Conservation (phyloP, 2,888 invertebrate genomes). For the Andrena chrysosceles region DNA sequence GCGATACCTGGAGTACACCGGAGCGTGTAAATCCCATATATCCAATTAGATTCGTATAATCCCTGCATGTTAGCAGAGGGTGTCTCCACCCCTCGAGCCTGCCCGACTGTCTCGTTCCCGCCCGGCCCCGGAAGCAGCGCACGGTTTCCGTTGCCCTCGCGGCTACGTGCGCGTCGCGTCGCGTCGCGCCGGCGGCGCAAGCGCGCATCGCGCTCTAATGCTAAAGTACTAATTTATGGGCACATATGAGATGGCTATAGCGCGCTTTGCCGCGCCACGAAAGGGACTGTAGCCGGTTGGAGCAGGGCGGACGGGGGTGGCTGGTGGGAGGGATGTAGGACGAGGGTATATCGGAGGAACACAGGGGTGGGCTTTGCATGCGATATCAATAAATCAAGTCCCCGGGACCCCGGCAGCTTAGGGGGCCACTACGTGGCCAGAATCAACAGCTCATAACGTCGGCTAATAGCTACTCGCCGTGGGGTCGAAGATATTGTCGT, state of each 20-base stretch:
- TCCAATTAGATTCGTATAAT: conserved; percentile 84
- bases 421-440: conserved; percentile 84
- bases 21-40: conserved; percentile 79
- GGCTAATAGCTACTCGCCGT: conserved; percentile 83
- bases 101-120: conserved; percentile 54
- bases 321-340: conserved; percentile 58
- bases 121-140: conserved; percentile 28
- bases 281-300: conserved; percentile 75
- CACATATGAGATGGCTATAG: conserved; percentile 78
- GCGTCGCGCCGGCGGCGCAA: conserved; percentile 64
- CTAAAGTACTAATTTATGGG: conserved; percentile 83
- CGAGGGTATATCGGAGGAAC: conserved; percentile 75
- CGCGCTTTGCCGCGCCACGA: conserved; percentile 71
- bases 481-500: conserved; percentile 84
- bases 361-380: conserved; percentile 84
- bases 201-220: conserved; percentile 79
- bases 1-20: conserved; percentile 71
- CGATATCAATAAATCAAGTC: conserved; percentile 85
- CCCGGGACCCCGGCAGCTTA: conserved; percentile 83
- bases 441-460: conserved; percentile 85
- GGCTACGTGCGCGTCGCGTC: conserved; percentile 43
- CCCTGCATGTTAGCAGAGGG: conserved; percentile 77
- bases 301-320: conserved; percentile 41
- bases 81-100: conserved; percentile 69
- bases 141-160: conserved; percentile 47